phyloP scores from a whole-genome alignment of 1,140 invertebrate species.

The Drosophila burlai region DNA sequence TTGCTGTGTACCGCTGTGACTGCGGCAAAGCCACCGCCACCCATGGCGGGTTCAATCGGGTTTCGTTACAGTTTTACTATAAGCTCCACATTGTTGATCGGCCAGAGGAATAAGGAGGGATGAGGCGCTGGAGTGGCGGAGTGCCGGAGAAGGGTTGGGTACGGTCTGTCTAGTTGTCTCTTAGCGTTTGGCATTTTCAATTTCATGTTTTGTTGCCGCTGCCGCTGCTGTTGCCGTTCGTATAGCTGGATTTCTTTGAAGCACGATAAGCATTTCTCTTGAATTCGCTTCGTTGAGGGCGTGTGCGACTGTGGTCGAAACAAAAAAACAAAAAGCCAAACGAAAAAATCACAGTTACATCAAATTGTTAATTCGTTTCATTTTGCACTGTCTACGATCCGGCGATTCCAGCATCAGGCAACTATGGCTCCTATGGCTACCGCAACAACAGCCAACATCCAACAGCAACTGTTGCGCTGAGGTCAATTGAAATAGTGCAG shows the following conservation, averaged over 20 bases:
- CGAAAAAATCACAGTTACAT: slow-evolving; percentile 80
- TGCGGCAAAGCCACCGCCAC: slow-evolving; percentile 62
- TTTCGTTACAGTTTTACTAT: slow-evolving; percentile 83
- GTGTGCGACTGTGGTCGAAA: slow-evolving; percentile 55
- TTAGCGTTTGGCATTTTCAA: slow-evolving; percentile 83
- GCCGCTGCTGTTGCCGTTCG: slow-evolving; percentile 46
- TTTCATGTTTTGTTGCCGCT: slow-evolving; percentile 72
- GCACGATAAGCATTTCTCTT: slow-evolving; percentile 83
- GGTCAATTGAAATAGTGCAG: slow-evolving; percentile 83
- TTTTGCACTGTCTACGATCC: slow-evolving; percentile 72
- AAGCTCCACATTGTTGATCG: slow-evolving; percentile 63
- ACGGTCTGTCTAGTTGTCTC: slow-evolving; percentile 70
- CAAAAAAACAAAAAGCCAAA: slow-evolving; percentile 12
- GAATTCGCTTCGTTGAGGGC: slow-evolving; percentile 81
- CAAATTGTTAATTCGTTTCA: slow-evolving; percentile 83
- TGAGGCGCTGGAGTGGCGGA: background rate
- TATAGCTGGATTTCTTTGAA: slow-evolving; percentile 77
- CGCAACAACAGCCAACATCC: slow-evolving; percentile 33
- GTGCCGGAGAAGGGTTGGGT: slow-evolving; percentile 39
- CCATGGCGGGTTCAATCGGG: slow-evolving; percentile 82
- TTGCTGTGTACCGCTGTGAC: background rate
- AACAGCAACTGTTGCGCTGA: slow-evolving; percentile 48
- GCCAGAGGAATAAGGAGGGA: slow-evolving; percentile 9
- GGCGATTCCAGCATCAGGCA: slow-evolving; percentile 35
- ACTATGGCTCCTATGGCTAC: slow-evolving; percentile 54